A percentile compares a stretch with the other conserved stretches of the same genome.
Conservation (phyloP, 2,888 invertebrate species). For the Celastrina argiolus region DNA sequence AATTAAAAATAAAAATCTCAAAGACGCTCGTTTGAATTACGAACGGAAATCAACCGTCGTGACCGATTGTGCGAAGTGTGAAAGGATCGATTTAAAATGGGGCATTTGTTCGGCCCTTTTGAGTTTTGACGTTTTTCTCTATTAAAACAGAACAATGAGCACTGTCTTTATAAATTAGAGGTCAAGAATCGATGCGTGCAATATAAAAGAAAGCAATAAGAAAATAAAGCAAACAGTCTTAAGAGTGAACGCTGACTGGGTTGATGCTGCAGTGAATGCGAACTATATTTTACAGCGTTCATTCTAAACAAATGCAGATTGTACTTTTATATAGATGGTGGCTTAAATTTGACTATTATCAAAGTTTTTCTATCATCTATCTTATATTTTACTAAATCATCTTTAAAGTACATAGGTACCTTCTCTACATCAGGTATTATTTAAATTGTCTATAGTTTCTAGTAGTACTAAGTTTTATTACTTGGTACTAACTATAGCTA, state of each 20-base stretch:
- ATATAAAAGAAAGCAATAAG: conserved; percentile 25
- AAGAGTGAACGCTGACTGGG: neutral
- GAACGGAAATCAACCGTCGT: conserved; percentile 76
- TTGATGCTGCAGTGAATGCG: neutral
- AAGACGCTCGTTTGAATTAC: conserved; percentile 70
- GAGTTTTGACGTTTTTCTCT: conserved; percentile 64
- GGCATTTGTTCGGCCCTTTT: conserved; percentile 54
- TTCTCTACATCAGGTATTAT: too few relatives aligned
- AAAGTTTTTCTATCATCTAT: too few relatives aligned
- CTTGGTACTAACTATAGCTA: too few relatives aligned
- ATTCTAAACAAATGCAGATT: too few relatives aligned
- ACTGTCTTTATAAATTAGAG: conserved; percentile 20
- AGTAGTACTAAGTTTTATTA: too few relatives aligned
- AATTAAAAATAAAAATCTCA: conserved; percentile 53
- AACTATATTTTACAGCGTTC: too few relatives aligned
- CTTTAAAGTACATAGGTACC: too few relatives aligned
- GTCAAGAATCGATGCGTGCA: conserved; percentile 17
- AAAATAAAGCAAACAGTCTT: conserved; percentile 34
- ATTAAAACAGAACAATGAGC: conserved; percentile 28
- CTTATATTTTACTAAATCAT: too few relatives aligned
- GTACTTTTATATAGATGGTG: too few relatives aligned
- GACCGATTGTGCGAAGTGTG: conserved; percentile 72
- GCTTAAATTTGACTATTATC: too few relatives aligned
- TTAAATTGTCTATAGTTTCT: too few relatives aligned
- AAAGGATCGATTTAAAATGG: conserved; percentile 73